Base-by-base conservation (phyloP, 2,888 invertebrate genomes). In the Rotaria socialis region DNA sequence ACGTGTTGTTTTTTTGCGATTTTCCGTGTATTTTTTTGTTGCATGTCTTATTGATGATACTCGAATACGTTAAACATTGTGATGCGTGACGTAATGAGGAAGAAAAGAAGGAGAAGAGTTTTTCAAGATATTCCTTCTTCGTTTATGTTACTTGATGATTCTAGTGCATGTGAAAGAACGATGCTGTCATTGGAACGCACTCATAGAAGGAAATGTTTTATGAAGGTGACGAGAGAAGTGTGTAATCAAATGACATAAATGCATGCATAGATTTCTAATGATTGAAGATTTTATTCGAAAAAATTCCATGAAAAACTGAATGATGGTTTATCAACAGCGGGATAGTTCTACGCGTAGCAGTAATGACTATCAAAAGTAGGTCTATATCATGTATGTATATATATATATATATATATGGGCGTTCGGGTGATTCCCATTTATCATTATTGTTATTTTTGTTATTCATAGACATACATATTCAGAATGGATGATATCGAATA, bases 321-420 rank as follows among this genome's bases (percentile, higher is more conserved):
- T 60, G 14, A 60, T 60, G 27, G 14, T 5, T 27, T 35, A 67
- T 67, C 67, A 11, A 41, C 67, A 35, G 27, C 35, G 14, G 35
- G 19, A 67, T 7, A 7, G 4, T 67, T 19, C 35, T 19, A 35
- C 0, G 35, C 5, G 35, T 27, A 16, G 4, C 35, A 35, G 6
- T 67, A 16, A 67, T 67, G 67, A 67, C 35, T 67, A 67, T 67
- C 67, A 19, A 67, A 67, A 67, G 67, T 67, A 67, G 67, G 67
- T 67, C 35, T 19, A 3, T 67, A 11, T 67, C 35, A 41, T 35
- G 5, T 16, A 19, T 35, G 24, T 67, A 35, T 27, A 67, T 24
- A 35, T 35, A 35, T 35, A 35, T 35, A 35, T 35, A 35, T 35
- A 35, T 35, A 35, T 35, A 35, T 35, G 35, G 35, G 35, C 35